Conservation (phyloP, 2,113 vertebrate genomes). For the Neopipo cinnamomea region DNA sequence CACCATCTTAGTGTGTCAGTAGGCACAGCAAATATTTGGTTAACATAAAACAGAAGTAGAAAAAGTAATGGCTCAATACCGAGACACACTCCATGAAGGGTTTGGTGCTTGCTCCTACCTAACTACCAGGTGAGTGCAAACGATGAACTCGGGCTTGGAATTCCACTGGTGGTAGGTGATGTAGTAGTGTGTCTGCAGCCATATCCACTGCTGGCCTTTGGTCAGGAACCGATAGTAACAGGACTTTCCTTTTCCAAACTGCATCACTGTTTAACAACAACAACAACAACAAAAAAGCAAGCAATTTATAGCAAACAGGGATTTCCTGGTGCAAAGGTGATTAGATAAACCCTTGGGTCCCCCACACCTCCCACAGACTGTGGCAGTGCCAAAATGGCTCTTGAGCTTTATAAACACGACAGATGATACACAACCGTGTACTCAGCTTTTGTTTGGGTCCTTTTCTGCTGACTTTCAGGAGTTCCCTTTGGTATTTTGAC, state of each 20-base stretch:
- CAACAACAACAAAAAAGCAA: too few species aligned
- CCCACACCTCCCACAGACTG: neutral
- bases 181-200: constrained; percentile 88
- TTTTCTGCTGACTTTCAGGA: neutral
- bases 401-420: neutral
- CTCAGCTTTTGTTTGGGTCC: neutral
- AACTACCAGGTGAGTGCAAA: constrained; percentile 87
- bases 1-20: neutral
- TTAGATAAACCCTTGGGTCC: neutral
- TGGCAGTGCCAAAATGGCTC: neutral
- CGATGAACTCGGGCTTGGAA: constrained; percentile 88
- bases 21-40: neutral
- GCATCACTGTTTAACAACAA: constrained; percentile 79
- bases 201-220: constrained; percentile 88
- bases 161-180: constrained; percentile 93
- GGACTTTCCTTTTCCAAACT: constrained; percentile 89
- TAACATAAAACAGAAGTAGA: neutral
- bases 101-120: constrained; percentile 66
- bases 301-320: neutral
- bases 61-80: neutral
- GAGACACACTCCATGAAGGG: neutral
- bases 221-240: constrained; percentile 89
- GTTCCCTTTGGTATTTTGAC: neutral
- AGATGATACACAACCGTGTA: neutral
- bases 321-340: neutral